Conservation (phyloP, 2,113 vertebrate species). For the Aptenodytes forsteri region DNA sequence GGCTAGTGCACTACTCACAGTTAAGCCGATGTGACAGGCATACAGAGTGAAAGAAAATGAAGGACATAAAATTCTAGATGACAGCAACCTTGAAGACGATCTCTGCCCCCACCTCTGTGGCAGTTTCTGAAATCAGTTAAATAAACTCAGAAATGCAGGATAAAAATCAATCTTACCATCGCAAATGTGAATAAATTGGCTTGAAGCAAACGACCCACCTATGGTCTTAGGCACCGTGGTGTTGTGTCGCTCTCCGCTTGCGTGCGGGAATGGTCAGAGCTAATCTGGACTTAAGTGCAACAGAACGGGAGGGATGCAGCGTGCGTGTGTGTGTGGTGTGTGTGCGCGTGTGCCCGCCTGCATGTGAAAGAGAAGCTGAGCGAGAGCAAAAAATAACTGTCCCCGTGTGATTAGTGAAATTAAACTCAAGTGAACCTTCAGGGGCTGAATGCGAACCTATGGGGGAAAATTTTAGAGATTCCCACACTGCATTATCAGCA, state of each 20-base stretch:
- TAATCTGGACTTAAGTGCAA: slow-evolving; percentile 36
- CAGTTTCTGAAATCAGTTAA: slow-evolving; percentile 75
- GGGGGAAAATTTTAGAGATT: not conserved
- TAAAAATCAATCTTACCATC: slow-evolving; percentile 72
- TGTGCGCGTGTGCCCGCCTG: not conserved
- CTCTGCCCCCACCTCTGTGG: slow-evolving; percentile 64
- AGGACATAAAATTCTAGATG: slow-evolving; percentile 85
- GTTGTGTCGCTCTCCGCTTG: not conserved
- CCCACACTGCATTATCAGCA: not conserved
- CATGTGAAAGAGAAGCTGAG: slow-evolving; percentile 19
- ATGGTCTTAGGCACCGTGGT: not conserved
- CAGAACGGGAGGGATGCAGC: not conserved
- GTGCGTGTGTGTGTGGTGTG: not conserved
- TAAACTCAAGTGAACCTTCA: slow-evolving; percentile 44
- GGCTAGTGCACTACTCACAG: slow-evolving; percentile 79
- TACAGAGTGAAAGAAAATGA: slow-evolving; percentile 79
- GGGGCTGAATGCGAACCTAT: not conserved
- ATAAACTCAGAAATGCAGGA: slow-evolving; percentile 80
- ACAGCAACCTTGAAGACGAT: slow-evolving; percentile 87
- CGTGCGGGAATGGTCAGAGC: not conserved
- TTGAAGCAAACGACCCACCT: not conserved
- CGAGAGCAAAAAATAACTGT: slow-evolving; percentile 28
- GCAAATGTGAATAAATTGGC: slow-evolving; percentile 9
- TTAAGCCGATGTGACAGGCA: slow-evolving; percentile 84
- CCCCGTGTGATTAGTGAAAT: slow-evolving; percentile 17